Percentiles rank a stretch among this genome's conserved stretches.
phyloP scores from a whole-genome alignment of 30 jellyfish, hydroid and myxozoan genomes.

The Aurelia coerulea region DNA sequence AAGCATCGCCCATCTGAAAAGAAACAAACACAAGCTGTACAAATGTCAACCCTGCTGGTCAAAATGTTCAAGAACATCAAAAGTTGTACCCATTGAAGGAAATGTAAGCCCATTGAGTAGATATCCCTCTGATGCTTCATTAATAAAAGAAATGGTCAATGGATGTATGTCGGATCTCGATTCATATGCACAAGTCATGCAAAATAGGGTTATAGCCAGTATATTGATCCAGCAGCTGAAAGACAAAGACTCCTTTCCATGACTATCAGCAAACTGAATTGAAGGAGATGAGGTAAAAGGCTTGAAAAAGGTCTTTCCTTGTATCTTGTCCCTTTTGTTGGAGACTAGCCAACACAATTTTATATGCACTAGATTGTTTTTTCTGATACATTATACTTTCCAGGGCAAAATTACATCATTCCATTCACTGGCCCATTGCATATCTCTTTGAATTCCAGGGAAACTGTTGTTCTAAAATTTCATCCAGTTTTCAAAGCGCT shows the following conservation, averaged over 20 bases:
- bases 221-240: constrained; percentile 8
- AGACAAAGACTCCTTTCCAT: constrained; percentile 3
- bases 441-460: not conserved
- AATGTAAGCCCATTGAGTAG: not conserved
- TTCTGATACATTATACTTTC: not conserved
- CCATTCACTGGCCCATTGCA: not conserved
- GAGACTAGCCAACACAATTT: constrained; percentile 55
- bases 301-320: constrained; percentile 46
- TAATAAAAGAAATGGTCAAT: not conserved
- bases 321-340: constrained; percentile 45
- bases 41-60: constrained; percentile 14
- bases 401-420: not conserved
- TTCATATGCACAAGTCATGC: constrained; percentile 15
- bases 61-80: not conserved
- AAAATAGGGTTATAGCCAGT: not conserved
- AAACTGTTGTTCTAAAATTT: constrained; percentile 22
- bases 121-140: not conserved
- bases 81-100: constrained; percentile 2
- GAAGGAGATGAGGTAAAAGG: constrained; percentile 1
- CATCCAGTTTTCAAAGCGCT: constrained; percentile 33
- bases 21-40: constrained; percentile 9
- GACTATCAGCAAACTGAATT: constrained; percentile 4
- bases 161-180: not conserved
- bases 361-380: constrained; percentile 21
- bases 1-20: constrained; percentile 16